Percentiles rank a stretch among this genome's conserved stretches.
Conservation (phyloP, 1,140 invertebrate genomes). For the Homarus americanus region DNA sequence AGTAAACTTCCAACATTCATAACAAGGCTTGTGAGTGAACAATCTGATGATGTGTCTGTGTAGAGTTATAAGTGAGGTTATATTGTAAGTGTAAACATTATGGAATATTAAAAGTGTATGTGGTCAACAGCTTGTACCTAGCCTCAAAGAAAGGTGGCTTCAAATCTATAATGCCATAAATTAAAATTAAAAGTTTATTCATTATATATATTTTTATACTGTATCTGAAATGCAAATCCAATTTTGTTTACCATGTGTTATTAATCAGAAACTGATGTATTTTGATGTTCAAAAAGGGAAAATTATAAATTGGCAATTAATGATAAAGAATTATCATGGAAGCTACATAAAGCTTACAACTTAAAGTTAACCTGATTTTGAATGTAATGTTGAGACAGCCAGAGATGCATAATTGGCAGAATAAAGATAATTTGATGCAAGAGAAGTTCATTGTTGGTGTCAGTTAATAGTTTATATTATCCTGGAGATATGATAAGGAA, state of each 20-base stretch:
- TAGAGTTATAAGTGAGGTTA: slow-evolving; percentile 17
- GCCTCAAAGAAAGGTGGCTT: slow-evolving; percentile 2
- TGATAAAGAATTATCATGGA: background rate
- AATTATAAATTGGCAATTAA: background rate
- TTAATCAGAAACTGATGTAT: background rate
- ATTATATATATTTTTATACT: slow-evolving; percentile 39
- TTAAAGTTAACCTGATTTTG: background rate
- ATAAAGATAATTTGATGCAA: background rate
- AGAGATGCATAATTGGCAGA: background rate
- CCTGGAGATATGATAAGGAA: slow-evolving; percentile 26
- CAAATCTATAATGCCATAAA: background rate
- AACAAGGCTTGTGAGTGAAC: slow-evolving; percentile 8
- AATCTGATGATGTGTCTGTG: background rate
- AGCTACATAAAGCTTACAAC: no score
- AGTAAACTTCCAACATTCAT: background rate
- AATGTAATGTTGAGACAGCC: background rate
- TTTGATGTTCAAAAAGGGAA: background rate
- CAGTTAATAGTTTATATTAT: slow-evolving; percentile 13
- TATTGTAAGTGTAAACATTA: slow-evolving; percentile 8
- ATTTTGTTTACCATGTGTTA: background rate
- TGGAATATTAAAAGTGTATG: background rate
- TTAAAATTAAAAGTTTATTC: slow-evolving; percentile 2
- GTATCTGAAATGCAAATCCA: slow-evolving; percentile 2
- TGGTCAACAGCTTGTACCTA: background rate
- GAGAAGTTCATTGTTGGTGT: slow-evolving; percentile 26